phyloP scores from a whole-genome alignment of 2,113 vertebrate species.

The Siniperca chuatsi region DNA sequence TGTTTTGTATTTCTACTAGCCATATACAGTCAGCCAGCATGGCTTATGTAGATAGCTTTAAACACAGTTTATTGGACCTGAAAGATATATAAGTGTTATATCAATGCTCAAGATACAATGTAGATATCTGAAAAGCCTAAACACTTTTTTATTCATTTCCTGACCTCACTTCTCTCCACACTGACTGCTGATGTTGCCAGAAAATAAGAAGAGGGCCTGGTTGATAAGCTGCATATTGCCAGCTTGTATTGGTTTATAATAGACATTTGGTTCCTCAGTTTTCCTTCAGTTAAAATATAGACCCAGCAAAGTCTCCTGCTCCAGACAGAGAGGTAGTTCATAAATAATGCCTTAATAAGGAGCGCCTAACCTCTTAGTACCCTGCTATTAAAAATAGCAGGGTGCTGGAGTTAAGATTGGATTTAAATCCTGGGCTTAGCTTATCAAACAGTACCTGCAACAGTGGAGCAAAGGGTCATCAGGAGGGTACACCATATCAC shows the following conservation, averaged over 20 bases:
- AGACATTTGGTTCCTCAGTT: neutral
- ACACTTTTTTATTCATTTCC: neutral
- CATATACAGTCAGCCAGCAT: neutral
- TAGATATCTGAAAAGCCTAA: conserved; percentile 16
- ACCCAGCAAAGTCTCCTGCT: neutral
- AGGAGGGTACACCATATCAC: neutral
- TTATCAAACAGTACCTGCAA: conserved; percentile 22
- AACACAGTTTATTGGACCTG: neutral
- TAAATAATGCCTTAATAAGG: conserved; percentile 40
- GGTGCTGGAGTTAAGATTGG: neutral
- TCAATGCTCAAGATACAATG: neutral
- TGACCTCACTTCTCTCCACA: neutral
- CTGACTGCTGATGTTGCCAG: neutral
- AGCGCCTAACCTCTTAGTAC: conserved; percentile 7
- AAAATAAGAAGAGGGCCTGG: neutral
- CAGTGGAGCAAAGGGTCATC: conserved; percentile 11
- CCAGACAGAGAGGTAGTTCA: conserved; percentile 2
- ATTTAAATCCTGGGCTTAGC: conserved; percentile 33
- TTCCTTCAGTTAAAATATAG: neutral
- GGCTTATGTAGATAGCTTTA: neutral
- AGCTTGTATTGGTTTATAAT: neutral
- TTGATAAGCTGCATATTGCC: neutral
- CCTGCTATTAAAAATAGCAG: conserved; percentile 8
- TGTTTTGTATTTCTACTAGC: neutral
- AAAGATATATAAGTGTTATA: neutral